These are phyloP conservation scores for Rana temporaria DNA, from an alignment of 2,113 vertebrate genomes.

Conservation along the genomic window DNA sequence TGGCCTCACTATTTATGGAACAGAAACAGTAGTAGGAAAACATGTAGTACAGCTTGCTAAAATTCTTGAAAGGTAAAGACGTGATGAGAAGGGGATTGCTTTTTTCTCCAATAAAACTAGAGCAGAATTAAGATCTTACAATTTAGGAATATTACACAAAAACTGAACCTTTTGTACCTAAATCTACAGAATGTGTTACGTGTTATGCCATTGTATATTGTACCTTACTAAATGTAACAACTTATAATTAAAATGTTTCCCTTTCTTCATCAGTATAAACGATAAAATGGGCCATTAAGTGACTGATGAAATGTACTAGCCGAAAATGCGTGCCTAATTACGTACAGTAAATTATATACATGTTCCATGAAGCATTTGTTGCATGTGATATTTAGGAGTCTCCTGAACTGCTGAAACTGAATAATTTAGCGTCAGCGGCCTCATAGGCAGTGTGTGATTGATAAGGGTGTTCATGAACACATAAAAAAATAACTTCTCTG, in stretches of 20 bases:
- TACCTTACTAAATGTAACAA: neutral
- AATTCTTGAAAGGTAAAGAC: no score
- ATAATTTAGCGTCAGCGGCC: slow-evolving; percentile 30
- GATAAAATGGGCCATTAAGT: slow-evolving; percentile 35
- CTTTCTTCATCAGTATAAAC: neutral
- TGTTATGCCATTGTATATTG: no score
- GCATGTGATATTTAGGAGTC: slow-evolving; percentile 4
- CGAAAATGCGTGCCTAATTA: slow-evolving; percentile 7
- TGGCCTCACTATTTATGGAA: no score
- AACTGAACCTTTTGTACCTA: no score
- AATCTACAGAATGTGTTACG: no score
- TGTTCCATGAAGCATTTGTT: neutral
- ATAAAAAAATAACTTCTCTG: slow-evolving; percentile 14
- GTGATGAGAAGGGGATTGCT: no score
- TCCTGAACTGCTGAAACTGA: neutral
- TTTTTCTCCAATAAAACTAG: no score
- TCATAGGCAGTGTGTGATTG: neutral
- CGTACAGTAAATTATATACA: neutral
- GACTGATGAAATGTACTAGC: slow-evolving; percentile 1
- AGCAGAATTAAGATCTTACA: no score
- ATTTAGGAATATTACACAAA: no score
- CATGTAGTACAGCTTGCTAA: no score
- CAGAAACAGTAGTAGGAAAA: no score
- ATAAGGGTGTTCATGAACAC: slow-evolving; percentile 6
- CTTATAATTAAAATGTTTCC: slow-evolving; percentile 1